Conservation (phyloP, 2,113 vertebrate species). For the Sinocyclocheilus anophthalmus region DNA sequence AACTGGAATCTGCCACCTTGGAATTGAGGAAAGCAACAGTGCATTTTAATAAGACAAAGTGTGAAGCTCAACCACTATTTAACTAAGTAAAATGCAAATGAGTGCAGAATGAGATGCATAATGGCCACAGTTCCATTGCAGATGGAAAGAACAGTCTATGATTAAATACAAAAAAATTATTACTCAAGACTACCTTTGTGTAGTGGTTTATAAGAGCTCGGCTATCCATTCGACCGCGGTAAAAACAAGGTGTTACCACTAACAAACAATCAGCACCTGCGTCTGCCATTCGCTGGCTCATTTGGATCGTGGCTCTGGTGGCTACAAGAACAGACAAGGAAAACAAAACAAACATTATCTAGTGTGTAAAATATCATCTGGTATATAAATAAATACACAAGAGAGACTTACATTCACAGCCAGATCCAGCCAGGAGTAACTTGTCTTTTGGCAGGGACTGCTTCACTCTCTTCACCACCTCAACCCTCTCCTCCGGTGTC, state of each 20-base stretch:
- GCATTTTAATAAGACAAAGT: not conserved
- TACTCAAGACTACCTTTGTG: conserved; percentile 72
- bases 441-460: conserved; percentile 73
- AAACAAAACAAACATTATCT: not conserved
- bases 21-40: not conserved
- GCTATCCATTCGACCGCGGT: conserved; percentile 85
- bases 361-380: not conserved
- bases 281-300: conserved; percentile 85
- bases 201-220: conserved; percentile 87
- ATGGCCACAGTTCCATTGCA: not conserved
- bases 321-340: conserved; percentile 57
- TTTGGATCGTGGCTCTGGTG: conserved; percentile 79
- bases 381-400: not conserved
- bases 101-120: not conserved
- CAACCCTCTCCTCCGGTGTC: conserved; percentile 79
- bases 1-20: conserved; percentile 87
- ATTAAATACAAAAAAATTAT: not conserved
- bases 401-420: conserved; percentile 87
- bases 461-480: conserved; percentile 80
- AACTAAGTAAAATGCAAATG: conserved; percentile 11
- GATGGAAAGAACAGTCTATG: not conserved
- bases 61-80: not conserved
- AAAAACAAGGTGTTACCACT: conserved; percentile 93
- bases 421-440: conserved; percentile 87
- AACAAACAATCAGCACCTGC: conserved; percentile 82